phyloP scores from a whole-genome alignment of 2,888 invertebrate species.

The Isoperla grammatica region DNA sequence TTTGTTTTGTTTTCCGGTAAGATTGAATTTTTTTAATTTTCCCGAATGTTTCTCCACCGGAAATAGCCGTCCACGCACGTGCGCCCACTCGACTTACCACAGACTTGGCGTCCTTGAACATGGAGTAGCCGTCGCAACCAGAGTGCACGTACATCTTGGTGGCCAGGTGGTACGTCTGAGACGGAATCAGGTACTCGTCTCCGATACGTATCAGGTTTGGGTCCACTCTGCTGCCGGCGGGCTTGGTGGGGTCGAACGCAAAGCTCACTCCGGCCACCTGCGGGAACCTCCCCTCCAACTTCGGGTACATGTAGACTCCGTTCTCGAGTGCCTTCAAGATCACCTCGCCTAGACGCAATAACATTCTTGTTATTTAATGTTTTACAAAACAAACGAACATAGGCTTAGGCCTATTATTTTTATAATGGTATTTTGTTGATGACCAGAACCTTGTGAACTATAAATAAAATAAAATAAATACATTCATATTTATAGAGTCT shows the following conservation, averaged over 20 bases:
- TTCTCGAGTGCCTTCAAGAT: slow-evolving; percentile 74
- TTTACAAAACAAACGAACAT: too few relatives aligned
- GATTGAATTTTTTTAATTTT: too few relatives aligned
- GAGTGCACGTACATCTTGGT: slow-evolving; percentile 74
- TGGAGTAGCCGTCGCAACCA: slow-evolving; percentile 82
- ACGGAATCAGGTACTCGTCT: slow-evolving; percentile 69
- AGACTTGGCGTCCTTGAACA: slow-evolving; percentile 66
- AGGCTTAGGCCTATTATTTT: too few relatives aligned
- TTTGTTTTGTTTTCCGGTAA: too few relatives aligned
- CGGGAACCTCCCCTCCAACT: slow-evolving; percentile 81
- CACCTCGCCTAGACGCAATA: slow-evolving; percentile 55
- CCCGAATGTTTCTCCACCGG: too few relatives aligned
- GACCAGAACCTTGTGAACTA: too few relatives aligned
- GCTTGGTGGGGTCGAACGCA: slow-evolving; percentile 66
- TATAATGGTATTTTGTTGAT: too few relatives aligned
- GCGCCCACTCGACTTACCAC: slow-evolving; percentile 55
- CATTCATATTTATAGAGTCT: too few relatives aligned
- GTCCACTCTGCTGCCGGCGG: slow-evolving; percentile 63
- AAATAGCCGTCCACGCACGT: too few relatives aligned
- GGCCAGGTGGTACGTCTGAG: slow-evolving; percentile 68
- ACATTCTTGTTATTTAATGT: too few relatives aligned
- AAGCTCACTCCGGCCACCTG: slow-evolving; percentile 76
- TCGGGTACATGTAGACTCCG: slow-evolving; percentile 78
- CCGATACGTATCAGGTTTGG: slow-evolving; percentile 72
- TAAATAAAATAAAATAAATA: too few relatives aligned